Evolutionary conservation across 2,888 invertebrate genomes (phyloP).

Genomic region (Blastobasis lacticolella): DNA sequence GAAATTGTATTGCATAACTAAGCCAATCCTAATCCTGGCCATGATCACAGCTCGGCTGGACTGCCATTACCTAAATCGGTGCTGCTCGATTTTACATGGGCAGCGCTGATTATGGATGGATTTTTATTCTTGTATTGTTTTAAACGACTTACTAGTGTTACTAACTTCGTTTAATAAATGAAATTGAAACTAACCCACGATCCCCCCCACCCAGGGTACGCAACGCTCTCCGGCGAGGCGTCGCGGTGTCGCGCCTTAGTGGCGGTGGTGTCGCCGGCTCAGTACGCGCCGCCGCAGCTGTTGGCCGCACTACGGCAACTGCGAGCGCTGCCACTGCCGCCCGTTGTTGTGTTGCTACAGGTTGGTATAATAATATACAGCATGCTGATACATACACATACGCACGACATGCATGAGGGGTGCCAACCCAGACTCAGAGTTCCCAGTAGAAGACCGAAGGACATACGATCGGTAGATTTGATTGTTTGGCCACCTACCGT

Average conservation of each 20-base stretch:
- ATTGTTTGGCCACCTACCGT: no score
- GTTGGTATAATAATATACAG: constrained; percentile 20
- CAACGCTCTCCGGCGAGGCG: constrained; percentile 53
- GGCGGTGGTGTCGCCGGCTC: constrained; percentile 60
- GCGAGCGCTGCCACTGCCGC: constrained; percentile 49
- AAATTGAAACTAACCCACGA: background rate
- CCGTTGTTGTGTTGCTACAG: constrained; percentile 62
- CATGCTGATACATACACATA: no score
- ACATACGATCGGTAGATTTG: no score
- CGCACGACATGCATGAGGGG: background rate
- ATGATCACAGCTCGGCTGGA: no score
- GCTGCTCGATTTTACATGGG: no score
- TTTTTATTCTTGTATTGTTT: no score
- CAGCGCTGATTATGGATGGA: no score
- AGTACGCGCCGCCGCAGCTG: constrained; percentile 53
- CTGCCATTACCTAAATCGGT: no score
- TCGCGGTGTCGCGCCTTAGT: constrained; percentile 56
- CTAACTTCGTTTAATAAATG: background rate
- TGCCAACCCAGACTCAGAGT: background rate
- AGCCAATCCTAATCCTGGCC: no score
- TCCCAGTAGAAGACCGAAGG: no score
- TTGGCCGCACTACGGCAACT: constrained; percentile 51
- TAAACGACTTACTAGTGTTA: no score
- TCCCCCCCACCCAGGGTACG: constrained; percentile 55
- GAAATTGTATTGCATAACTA: background rate